Conservation (phyloP, 2,888 invertebrate species). For the Tetanocera ferruginea region DNA sequence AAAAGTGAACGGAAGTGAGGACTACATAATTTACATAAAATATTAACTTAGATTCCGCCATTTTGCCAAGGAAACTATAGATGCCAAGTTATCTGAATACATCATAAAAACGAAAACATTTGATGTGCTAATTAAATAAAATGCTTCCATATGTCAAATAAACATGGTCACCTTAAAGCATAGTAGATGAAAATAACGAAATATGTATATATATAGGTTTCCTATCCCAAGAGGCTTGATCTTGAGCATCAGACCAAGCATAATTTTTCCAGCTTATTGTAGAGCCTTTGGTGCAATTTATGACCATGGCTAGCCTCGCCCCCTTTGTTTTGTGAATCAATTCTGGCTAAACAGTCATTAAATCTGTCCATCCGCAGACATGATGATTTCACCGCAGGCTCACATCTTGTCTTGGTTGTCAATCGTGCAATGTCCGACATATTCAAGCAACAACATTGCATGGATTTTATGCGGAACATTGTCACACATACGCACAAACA, state of each 20-base stretch:
- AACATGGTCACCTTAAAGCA: no score
- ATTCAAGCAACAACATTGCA: not conserved
- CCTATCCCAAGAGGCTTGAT: not conserved
- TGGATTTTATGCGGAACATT: constrained; percentile 5
- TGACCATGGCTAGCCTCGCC: not conserved
- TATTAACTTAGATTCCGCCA: not conserved
- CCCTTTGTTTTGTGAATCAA: not conserved
- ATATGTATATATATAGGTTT: not conserved
- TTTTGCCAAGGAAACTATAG: no score
- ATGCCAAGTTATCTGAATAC: no score
- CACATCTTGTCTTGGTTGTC: constrained; percentile 15
- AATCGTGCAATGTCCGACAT: not conserved
- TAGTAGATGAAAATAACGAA: no score
- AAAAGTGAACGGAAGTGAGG: not conserved
- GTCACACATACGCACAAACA: constrained; percentile 19
- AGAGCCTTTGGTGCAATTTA: not conserved
- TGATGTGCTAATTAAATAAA: no score
- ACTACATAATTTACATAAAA: not conserved
- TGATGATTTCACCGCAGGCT: constrained; percentile 34
- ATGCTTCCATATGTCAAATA: no score
- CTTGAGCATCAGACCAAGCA: no score
- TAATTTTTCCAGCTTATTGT: not conserved
- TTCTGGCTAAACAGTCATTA: constrained; percentile 41
- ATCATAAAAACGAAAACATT: no score
- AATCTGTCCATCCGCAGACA: constrained; percentile 39